phyloP scores from a whole-genome alignment of 1,140 invertebrate genomes.

The Spodoptera frugiperda region DNA sequence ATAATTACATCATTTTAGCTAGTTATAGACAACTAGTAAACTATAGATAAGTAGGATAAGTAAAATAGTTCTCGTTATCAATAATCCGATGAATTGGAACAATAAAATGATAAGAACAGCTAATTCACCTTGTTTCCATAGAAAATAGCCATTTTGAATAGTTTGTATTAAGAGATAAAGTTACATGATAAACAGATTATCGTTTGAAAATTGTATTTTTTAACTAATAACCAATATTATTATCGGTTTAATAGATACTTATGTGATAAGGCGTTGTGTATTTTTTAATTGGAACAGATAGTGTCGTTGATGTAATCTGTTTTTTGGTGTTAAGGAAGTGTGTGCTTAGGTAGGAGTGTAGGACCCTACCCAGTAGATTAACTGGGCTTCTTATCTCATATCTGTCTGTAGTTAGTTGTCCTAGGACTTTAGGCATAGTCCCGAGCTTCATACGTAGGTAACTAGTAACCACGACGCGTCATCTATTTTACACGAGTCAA shows the following conservation, averaged over 20 bases:
- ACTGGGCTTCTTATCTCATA: too few relatives aligned
- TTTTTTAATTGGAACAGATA: constrained; percentile 48
- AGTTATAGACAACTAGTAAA: background rate
- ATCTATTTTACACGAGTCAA: too few relatives aligned
- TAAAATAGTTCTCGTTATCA: background rate
- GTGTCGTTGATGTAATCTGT: constrained; percentile 27
- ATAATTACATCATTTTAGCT: too few relatives aligned
- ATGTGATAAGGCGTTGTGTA: constrained; percentile 35
- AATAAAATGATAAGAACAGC: constrained; percentile 9
- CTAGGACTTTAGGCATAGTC: too few relatives aligned
- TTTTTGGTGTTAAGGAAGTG: constrained; percentile 26
- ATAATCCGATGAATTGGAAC: constrained; percentile 22
- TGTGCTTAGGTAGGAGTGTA: background rate
- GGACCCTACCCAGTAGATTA: constrained; percentile 5
- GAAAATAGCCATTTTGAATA: constrained; percentile 24
- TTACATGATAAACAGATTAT: constrained; percentile 4
- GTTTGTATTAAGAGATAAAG: constrained; percentile 32
- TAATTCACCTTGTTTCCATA: constrained; percentile 9
- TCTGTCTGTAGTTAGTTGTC: too few relatives aligned
- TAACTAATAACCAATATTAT: constrained; percentile 36
- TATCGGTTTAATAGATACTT: constrained; percentile 36
- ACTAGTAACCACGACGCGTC: too few relatives aligned
- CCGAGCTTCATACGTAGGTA: too few relatives aligned
- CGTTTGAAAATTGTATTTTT: constrained; percentile 16
- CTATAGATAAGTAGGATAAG: background rate